phyloP scores from a whole-genome alignment of 2,797 vertebrate genomes.

The Cichlasoma orientale region DNA sequence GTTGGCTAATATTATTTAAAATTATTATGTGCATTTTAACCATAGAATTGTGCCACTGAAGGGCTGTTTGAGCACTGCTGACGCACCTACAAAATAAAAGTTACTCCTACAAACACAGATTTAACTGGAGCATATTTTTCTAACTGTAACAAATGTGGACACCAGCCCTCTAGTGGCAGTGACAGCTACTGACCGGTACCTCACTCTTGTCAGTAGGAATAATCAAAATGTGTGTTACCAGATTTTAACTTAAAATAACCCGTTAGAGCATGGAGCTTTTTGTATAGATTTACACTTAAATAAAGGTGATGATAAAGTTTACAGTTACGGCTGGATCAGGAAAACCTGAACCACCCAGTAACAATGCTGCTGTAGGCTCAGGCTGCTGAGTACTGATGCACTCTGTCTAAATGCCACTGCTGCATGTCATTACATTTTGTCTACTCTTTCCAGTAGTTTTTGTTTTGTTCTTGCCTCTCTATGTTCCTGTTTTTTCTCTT shows the following conservation, averaged over 20 bases:
- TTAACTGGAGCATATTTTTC: not conserved
- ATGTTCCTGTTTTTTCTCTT: too few relatives aligned
- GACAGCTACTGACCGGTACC: not conserved
- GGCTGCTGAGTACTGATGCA: not conserved
- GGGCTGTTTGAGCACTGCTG: too few relatives aligned
- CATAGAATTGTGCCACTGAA: too few relatives aligned
- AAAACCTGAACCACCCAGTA: too few relatives aligned
- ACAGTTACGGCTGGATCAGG: too few relatives aligned
- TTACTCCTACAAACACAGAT: not conserved
- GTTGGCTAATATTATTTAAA: not conserved
- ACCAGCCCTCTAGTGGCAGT: constrained; percentile 6
- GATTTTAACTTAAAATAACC: not conserved
- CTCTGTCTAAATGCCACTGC: not conserved
- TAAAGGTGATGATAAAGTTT: too few relatives aligned
- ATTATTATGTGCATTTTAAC: not conserved
- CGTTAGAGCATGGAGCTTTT: too few relatives aligned
- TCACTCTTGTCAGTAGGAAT: not conserved
- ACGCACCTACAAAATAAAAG: too few relatives aligned
- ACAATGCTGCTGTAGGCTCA: not conserved
- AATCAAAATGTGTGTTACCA: not conserved
- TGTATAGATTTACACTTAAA: too few relatives aligned
- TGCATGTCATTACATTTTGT: not conserved
- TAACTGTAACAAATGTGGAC: not conserved
- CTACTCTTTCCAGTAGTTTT: not conserved
- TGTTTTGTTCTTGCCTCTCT: not conserved